These are phyloP conservation scores for Spilosoma lubricipeda DNA, from an alignment of 2,888 invertebrate genomes.

Conservation along the genomic window DNA sequence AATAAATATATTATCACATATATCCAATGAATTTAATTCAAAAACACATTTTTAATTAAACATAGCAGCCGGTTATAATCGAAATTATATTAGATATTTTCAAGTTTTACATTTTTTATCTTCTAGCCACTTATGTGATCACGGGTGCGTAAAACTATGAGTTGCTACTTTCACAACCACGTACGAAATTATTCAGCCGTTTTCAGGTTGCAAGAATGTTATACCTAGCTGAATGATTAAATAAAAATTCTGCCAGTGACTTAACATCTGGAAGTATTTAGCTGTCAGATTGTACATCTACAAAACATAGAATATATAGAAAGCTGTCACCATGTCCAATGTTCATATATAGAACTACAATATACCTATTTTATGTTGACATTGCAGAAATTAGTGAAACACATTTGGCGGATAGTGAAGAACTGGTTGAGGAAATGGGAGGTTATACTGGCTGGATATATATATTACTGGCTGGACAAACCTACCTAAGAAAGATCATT, in stretches of 20 bases:
- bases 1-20: no score
- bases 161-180: constrained; percentile 10
- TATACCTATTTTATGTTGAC: no score
- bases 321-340: no score
- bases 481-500: no score
- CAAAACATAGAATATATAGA: not conserved
- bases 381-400: no score
- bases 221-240: not conserved
- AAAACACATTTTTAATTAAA: no score
- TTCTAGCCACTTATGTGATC: not conserved
- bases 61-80: not conserved
- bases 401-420: no score
- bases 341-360: no score
- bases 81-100: not conserved
- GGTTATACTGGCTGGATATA: no score
- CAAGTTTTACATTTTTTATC: not conserved
- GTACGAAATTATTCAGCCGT: constrained; percentile 1
- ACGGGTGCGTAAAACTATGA: not conserved
- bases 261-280: not conserved
- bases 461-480: no score
- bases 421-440: no score
- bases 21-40: no score
- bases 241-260: not conserved
- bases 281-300: not conserved
- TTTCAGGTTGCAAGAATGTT: not conserved